A percentile compares a stretch with the other conserved stretches of the same genome.
phyloP scores from a whole-genome alignment of 2,888 invertebrate genomes.

The Agrochola circellaris region DNA sequence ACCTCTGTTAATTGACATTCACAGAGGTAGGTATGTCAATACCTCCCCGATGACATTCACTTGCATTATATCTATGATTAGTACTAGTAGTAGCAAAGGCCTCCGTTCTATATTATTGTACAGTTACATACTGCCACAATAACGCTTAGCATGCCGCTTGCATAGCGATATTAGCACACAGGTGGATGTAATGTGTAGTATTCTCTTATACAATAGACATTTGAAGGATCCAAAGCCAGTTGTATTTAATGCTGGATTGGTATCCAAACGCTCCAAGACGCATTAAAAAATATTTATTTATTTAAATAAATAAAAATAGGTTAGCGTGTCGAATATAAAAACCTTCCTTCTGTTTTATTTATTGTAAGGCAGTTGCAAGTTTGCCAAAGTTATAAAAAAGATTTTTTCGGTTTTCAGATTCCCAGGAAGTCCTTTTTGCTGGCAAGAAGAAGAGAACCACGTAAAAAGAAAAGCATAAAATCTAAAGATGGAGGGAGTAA shows the following conservation, averaged over 20 bases:
- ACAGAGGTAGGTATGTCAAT: conserved; percentile 3
- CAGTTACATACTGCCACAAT: conserved; percentile 28
- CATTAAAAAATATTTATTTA: neutral
- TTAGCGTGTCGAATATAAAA: neutral
- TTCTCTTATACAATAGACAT: neutral
- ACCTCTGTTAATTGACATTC: neutral
- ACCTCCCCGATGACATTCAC: conserved; percentile 3
- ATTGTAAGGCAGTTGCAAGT: neutral
- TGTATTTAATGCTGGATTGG: neutral
- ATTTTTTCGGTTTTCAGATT: neutral
- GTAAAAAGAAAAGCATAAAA: neutral
- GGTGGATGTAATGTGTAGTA: conserved; percentile 11
- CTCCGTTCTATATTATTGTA: neutral
- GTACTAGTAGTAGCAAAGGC: neutral
- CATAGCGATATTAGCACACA: conserved; percentile 24
- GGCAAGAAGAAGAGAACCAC: neutral
- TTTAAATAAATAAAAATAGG: neutral
- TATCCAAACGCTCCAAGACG: neutral
- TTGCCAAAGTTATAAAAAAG: neutral
- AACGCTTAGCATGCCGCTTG: conserved; percentile 7
- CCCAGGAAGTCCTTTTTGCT: neutral
- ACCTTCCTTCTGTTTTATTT: neutral
- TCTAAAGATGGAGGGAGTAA: neutral
- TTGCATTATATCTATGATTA: neutral
- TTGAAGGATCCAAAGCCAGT: neutral